Conservation (phyloP, 2,797 vertebrate species). For the Steatocranus sp. region DNA sequence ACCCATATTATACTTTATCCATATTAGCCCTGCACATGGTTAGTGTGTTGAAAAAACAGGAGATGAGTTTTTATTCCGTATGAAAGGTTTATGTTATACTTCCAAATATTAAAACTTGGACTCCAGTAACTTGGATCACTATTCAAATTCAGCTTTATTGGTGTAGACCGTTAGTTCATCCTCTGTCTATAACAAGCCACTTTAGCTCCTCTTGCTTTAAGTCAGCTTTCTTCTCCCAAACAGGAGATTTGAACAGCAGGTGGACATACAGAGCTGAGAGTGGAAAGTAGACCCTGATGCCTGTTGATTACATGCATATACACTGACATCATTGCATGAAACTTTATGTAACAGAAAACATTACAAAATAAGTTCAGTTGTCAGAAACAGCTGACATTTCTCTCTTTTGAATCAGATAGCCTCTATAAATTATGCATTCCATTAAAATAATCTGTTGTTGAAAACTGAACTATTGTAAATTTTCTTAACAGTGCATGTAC, state of each 20-base stretch:
- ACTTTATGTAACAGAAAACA: background rate
- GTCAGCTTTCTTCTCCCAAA: background rate
- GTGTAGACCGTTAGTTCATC: background rate
- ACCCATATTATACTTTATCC: background rate
- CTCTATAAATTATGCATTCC: background rate
- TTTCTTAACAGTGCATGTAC: background rate
- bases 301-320: background rate
- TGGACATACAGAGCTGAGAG: background rate
- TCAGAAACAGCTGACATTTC: background rate
- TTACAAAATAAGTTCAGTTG: background rate
- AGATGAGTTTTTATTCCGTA: rapidly evolving
- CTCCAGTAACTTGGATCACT: background rate
- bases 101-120: background rate
- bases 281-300: background rate
- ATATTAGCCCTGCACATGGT: background rate
- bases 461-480: background rate
- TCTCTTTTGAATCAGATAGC: background rate
- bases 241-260: background rate
- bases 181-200: background rate
- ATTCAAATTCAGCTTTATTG: background rate
- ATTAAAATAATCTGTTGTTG: background rate
- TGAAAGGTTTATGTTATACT: background rate
- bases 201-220: background rate
- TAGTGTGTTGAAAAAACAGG: background rate
- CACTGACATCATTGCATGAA: background rate